Percentiles rank a stretch among this genome's conserved stretches.
phyloP scores from a whole-genome alignment of 2,113 vertebrate species.

The Motacilla tschutschensis region DNA sequence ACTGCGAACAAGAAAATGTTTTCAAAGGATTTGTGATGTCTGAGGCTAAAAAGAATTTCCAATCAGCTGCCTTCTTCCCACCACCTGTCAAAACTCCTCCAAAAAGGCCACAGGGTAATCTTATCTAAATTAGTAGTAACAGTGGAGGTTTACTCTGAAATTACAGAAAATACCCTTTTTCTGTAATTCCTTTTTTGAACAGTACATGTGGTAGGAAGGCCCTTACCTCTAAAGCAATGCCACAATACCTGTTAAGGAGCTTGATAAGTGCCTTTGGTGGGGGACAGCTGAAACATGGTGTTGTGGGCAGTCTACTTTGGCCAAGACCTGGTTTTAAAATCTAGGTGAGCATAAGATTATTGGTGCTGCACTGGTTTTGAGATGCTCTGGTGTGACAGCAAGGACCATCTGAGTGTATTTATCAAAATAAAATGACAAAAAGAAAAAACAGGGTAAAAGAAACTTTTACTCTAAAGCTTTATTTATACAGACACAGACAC shows the following conservation, averaged over 20 bases:
- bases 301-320: background rate
- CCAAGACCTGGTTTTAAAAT: background rate
- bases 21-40: background rate
- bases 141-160: background rate
- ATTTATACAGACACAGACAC: background rate
- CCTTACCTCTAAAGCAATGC: background rate
- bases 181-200: background rate
- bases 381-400: background rate
- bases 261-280: background rate
- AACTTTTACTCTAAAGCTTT: background rate
- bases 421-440: background rate
- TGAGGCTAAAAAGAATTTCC: background rate
- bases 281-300: background rate
- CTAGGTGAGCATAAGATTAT: background rate
- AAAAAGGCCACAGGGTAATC: background rate
- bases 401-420: background rate
- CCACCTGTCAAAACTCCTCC: background rate
- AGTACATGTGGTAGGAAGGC: background rate
- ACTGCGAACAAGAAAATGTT: background rate
- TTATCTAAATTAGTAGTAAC: background rate
- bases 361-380: rapidly evolving
- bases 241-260: background rate
- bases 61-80: background rate
- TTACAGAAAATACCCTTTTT: background rate
- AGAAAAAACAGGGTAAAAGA: background rate